Conservation (phyloP, 2,888 invertebrate genomes). For the Ectobius pallidus region DNA sequence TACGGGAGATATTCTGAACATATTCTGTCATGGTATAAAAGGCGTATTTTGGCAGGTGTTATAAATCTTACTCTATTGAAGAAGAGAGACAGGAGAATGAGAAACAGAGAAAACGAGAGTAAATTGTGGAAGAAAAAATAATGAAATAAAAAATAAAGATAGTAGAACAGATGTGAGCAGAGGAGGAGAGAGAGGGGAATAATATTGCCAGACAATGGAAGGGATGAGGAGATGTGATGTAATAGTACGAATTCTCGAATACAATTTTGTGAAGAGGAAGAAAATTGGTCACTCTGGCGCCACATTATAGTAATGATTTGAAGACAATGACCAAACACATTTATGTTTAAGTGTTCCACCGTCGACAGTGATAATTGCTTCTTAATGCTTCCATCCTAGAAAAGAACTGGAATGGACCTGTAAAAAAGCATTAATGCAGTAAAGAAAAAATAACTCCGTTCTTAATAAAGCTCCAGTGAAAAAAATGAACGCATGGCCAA, state of each 20-base stretch:
- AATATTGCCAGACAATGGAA: slow-evolving; percentile 21
- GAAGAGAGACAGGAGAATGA: slow-evolving; percentile 39
- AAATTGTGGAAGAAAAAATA: slow-evolving; percentile 50
- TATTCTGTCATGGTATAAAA: slow-evolving; percentile 57
- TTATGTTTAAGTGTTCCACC: background rate
- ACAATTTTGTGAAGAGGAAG: background rate
- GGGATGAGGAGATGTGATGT: slow-evolving; percentile 5
- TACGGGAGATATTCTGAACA: slow-evolving; percentile 42
- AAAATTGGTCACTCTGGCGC: background rate
- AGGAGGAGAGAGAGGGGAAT: slow-evolving; percentile 8
- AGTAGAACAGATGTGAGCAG: slow-evolving; percentile 48
- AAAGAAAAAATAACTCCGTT: no score
- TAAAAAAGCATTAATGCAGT: no score
- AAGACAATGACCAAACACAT: background rate
- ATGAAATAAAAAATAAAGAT: slow-evolving; percentile 54
- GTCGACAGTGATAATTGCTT: background rate
- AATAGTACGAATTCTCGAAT: background rate
- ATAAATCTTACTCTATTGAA: slow-evolving; percentile 59
- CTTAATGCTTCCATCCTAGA: background rate
- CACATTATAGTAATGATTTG: background rate
- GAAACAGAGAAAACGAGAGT: slow-evolving; percentile 48
- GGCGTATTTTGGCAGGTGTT: slow-evolving; percentile 54
- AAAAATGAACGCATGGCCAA: no score
- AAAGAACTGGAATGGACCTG: no score
- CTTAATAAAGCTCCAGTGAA: background rate